Evolutionary conservation across 2,888 invertebrate genomes (phyloP).

Genomic region (Erpobdella octoculata): DNA sequence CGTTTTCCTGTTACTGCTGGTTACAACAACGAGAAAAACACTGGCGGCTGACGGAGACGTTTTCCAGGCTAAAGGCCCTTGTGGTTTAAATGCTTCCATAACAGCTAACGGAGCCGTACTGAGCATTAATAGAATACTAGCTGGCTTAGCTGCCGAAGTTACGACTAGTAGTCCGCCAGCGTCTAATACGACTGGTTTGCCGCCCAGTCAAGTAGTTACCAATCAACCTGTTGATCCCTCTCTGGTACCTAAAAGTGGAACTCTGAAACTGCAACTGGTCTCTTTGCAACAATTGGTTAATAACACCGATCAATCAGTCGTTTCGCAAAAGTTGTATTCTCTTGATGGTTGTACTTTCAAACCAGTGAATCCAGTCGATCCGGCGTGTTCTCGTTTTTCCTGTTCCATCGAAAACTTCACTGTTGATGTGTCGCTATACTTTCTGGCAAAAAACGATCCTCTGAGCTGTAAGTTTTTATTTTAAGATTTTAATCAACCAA

Average conservation of each 20-base stretch:
- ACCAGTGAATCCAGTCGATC: too few relatives aligned
- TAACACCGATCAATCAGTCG: background rate
- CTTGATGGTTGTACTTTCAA: too few relatives aligned
- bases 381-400: too few relatives aligned
- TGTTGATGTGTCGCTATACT: background rate
- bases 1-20: background rate
- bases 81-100: background rate
- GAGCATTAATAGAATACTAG: slow-evolving; percentile 3
- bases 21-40: too few relatives aligned
- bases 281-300: background rate
- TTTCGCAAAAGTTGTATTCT: too few relatives aligned
- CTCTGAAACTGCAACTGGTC: background rate
- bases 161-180: background rate
- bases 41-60: background rate
- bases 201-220: background rate
- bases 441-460: background rate
- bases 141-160: too few relatives aligned
- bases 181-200: background rate
- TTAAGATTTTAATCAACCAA: background rate
- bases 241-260: too few relatives aligned
- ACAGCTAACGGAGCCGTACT: background rate
- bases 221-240: background rate
- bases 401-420: too few relatives aligned
- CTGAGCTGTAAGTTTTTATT: background rate
- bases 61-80: background rate